Evolutionary conservation across 2,888 invertebrate species (phyloP).

Genomic region (Horisme vitalbata): DNA sequence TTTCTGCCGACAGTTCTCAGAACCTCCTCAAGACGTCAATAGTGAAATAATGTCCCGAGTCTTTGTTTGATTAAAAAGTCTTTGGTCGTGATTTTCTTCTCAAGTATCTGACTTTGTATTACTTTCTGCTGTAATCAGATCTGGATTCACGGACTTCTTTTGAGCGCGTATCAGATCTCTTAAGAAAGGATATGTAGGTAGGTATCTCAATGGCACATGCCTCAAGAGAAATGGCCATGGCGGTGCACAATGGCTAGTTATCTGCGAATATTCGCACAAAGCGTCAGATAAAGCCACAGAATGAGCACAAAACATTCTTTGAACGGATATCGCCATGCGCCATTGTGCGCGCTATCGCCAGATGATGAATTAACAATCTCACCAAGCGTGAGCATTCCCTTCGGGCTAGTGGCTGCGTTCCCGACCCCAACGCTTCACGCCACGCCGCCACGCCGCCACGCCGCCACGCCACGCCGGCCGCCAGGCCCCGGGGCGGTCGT

Average conservation of each 20-base stretch:
- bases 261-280: constrained; percentile 18
- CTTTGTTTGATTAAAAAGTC: no score
- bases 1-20: no score
- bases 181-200: constrained; percentile 6
- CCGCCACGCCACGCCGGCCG: no score
- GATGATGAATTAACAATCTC: constrained; percentile 27
- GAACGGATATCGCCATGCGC: constrained; percentile 26
- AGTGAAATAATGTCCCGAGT: no score
- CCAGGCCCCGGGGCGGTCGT: no score
- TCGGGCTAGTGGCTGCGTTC: background rate
- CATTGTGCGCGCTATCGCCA: constrained; percentile 26
- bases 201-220: background rate
- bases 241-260: constrained; percentile 17
- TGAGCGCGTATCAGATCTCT: constrained; percentile 6
- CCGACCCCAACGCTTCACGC: background rate
- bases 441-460: no score
- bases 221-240: constrained; percentile 1
- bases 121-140: background rate
- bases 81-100: background rate
- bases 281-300: constrained; percentile 22
- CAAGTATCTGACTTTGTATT: background rate
- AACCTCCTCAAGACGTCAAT: no score
- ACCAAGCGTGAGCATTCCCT: constrained; percentile 6
- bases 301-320: constrained; percentile 20
- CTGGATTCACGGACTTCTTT: background rate